A percentile compares a stretch with the other conserved stretches of the same genome.
phyloP scores from a whole-genome alignment of 2,888 invertebrate genomes.

The Loripinus fragilis region DNA sequence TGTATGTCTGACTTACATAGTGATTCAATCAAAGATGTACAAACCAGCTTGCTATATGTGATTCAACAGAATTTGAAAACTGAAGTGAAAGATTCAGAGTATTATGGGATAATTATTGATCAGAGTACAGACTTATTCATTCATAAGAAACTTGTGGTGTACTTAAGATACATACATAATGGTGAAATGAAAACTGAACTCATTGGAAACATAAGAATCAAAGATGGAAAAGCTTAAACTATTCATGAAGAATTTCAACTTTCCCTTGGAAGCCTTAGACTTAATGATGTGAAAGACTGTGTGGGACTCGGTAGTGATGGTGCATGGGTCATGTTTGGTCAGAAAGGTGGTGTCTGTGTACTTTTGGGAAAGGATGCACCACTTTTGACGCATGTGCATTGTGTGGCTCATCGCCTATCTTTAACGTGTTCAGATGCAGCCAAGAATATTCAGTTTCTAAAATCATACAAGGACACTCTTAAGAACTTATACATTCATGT shows the following conservation, averaged over 20 bases:
- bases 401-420: too few relatives aligned
- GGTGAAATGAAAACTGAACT: slow-evolving; percentile 12
- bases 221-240: neutral
- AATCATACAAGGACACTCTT: too few relatives aligned
- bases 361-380: too few relatives aligned
- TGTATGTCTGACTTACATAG: neutral
- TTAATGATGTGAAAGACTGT: neutral
- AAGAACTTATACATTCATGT: too few relatives aligned
- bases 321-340: neutral
- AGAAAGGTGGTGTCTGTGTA: too few relatives aligned
- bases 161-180: neutral
- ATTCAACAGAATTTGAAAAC: neutral
- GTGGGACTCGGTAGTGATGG: slow-evolving; percentile 6
- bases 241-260: neutral
- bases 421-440: too few relatives aligned
- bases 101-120: neutral
- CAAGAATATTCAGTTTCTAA: too few relatives aligned
- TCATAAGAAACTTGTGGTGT: slow-evolving; percentile 5
- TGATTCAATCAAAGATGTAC: neutral
- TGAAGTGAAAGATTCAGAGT: neutral
- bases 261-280: neutral
- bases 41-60: slow-evolving; percentile 5
- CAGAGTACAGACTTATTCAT: slow-evolving; percentile 8
- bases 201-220: neutral
- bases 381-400: too few relatives aligned